Evolutionary conservation across 2,888 invertebrate genomes (phyloP), one percentile per base, ranked within the genome.

Genomic region (Heteromyza rotundicornis): DNA sequence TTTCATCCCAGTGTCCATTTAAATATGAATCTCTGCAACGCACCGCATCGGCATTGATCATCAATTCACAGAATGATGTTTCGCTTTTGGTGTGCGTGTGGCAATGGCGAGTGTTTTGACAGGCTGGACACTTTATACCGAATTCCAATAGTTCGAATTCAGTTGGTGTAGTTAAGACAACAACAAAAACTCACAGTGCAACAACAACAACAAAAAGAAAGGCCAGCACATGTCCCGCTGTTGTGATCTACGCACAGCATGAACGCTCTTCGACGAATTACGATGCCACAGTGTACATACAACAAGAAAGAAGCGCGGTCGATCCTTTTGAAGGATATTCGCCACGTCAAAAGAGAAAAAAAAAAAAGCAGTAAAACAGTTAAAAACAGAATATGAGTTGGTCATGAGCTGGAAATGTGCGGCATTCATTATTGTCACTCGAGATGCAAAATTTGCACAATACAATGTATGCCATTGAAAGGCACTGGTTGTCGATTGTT

Each of bases 221-320:
- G 14, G 40, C 10, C 14, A 3, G 40, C 40, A 40, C 40, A 63
- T 72, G 70, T 72, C 74, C 72, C 72, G 77, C 76, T 76, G 78
- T 74, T 76, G 73, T 75, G 77, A 76, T 74, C 75, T 68, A 68
- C 60, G 68, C 75, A 59, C 76, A 77, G 74, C 78, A 66, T 73
- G 75, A 57, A 10, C 40, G 3, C n/a, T 40, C 40, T 8, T 14
- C 40, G 54, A 35, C 32, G 36, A 17, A 27, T 22, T 16, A 23
- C 14, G 1, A 44, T 44, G 44, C 5, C 16, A 19, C 17, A 14
- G 23, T 24, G 16, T 44, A 66, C 69, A 51, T 61, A 62, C 65
- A 69, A 70, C 67, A 67, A 70, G 67, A 57, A 62, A 19, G 59
- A 32, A 17, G 20, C 44, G 35, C 56, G 62, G 40, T 50, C 71